Conservation (phyloP, 2,888 invertebrate genomes). For the Microchrysa polita region DNA sequence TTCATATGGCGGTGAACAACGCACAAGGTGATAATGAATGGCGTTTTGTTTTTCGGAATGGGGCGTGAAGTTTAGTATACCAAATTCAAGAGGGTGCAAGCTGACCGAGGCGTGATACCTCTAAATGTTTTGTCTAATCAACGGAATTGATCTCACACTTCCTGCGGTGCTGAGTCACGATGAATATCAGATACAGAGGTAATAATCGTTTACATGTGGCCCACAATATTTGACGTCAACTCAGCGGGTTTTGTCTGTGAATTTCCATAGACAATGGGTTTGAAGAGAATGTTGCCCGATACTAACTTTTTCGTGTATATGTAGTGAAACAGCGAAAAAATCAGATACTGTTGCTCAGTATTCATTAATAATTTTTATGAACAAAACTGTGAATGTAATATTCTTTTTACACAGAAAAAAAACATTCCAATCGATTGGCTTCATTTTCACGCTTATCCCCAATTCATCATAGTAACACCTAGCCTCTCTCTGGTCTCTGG, state of each 20-base stretch:
- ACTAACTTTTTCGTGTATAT: too few relatives aligned
- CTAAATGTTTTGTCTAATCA: slow-evolving; percentile 32
- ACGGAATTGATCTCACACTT: slow-evolving; percentile 40
- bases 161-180: slow-evolving; percentile 22
- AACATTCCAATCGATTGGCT: too few relatives aligned
- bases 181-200: background rate
- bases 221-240: background rate
- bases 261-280: too few relatives aligned
- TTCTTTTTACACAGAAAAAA: too few relatives aligned
- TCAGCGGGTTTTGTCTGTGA: too few relatives aligned
- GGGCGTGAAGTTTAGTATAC: slow-evolving; percentile 1
- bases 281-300: too few relatives aligned
- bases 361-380: too few relatives aligned
- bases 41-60: background rate
- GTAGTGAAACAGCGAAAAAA: too few relatives aligned
- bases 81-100: background rate
- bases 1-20: background rate
- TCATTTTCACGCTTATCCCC: too few relatives aligned
- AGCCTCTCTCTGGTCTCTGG: background rate
- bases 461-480: background rate
- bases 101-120: background rate
- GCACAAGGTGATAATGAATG: slow-evolving; percentile 19
- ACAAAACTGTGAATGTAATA: too few relatives aligned
- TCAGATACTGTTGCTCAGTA: too few relatives aligned
- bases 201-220: background rate